These are phyloP conservation scores for Coleophora flavipennella DNA, from an alignment of 2,888 invertebrate species.

Conservation along the genomic window DNA sequence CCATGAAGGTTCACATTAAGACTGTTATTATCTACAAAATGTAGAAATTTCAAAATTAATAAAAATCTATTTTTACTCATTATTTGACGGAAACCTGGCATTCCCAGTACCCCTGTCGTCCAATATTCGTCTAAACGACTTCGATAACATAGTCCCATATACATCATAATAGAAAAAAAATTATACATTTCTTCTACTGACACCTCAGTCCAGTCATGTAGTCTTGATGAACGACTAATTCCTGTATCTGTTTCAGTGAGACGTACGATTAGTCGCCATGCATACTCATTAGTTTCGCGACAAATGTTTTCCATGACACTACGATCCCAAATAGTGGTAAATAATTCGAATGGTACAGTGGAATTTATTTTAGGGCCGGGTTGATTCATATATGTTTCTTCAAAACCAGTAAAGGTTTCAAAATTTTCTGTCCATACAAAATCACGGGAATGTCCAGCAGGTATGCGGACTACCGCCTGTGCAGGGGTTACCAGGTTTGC, in stretches of 20 bases:
- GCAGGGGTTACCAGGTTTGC: background rate
- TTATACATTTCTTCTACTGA: slow-evolving; percentile 3
- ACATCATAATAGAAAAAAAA: background rate
- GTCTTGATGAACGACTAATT: background rate
- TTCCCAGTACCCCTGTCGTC: slow-evolving; percentile 3
- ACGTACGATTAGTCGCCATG: slow-evolving; percentile 6
- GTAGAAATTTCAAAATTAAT: background rate
- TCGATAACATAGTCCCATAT: slow-evolving; percentile 2
- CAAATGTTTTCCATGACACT: slow-evolving; percentile 5
- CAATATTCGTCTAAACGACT: slow-evolving; percentile 5
- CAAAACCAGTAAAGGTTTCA: no score
- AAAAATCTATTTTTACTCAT: slow-evolving; percentile 2
- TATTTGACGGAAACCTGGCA: slow-evolving; percentile 4
- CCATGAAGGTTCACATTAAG: background rate
- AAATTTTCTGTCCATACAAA: background rate
- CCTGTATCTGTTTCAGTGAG: background rate
- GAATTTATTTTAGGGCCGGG: no score
- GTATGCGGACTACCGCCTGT: background rate
- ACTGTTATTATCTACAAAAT: slow-evolving; percentile 1
- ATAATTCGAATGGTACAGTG: no score
- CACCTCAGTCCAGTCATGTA: slow-evolving; percentile 5
- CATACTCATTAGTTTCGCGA: slow-evolving; percentile 4
- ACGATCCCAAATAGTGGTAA: slow-evolving; percentile 3
- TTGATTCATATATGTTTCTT: background rate
- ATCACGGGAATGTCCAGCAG: background rate